These are phyloP conservation scores for Drosophila pectinifera DNA, from an alignment of 1,140 invertebrate genomes.

Conservation along the genomic window DNA sequence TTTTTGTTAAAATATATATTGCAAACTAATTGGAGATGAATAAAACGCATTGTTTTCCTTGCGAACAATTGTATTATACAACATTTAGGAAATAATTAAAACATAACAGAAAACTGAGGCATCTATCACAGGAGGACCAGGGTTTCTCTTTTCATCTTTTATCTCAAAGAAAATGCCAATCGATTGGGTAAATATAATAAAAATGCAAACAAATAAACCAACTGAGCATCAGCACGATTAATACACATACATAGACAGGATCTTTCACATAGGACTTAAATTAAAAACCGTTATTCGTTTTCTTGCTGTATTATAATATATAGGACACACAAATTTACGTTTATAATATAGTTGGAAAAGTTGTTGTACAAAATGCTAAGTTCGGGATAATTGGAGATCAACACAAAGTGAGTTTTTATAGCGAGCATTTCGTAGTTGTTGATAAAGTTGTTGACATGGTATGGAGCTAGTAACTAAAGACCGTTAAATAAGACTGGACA, in stretches of 20 bases:
- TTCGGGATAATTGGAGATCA: constrained; percentile 45
- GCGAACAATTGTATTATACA: constrained; percentile 67
- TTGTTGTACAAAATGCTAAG: constrained; percentile 69
- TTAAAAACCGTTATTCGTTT: constrained; percentile 30
- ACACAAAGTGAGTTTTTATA: constrained; percentile 58
- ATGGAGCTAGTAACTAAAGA: constrained; percentile 43
- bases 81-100: constrained; percentile 58
- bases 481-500: constrained; percentile 39
- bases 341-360: constrained; percentile 42
- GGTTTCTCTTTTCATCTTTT: background rate
- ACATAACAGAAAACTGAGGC: constrained; percentile 32
- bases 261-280: constrained; percentile 29
- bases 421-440: constrained; percentile 47
- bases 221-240: constrained; percentile 66
- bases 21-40: constrained; percentile 54
- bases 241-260: constrained; percentile 60
- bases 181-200: constrained; percentile 20
- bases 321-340: constrained; percentile 56
- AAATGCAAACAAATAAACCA: constrained; percentile 63
- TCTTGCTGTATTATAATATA: constrained; percentile 16
- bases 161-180: constrained; percentile 3
- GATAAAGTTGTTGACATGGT: constrained; percentile 29
- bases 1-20: constrained; percentile 31
- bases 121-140: constrained; percentile 9
- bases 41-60: constrained; percentile 56